Evolutionary conservation across 2,113 vertebrate genomes (phyloP).

Genomic region (Manacus vitellinus): DNA sequence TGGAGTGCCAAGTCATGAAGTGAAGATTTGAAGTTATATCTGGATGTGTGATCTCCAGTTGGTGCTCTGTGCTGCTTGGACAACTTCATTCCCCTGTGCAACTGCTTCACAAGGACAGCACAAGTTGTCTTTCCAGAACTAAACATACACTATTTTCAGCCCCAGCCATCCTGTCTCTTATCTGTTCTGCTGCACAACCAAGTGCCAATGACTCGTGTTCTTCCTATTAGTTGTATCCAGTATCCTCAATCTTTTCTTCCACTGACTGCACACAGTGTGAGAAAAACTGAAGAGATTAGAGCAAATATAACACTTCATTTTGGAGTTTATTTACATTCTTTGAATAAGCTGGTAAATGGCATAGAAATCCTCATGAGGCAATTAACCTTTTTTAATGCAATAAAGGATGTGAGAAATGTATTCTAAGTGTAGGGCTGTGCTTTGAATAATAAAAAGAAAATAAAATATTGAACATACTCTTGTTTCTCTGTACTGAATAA

Average conservation of each 20-base stretch:
- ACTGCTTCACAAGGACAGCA: not conserved
- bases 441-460: not conserved
- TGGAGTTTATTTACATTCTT: not conserved
- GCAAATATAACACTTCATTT: not conserved
- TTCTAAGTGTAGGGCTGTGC: not conserved
- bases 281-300: not conserved
- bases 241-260: not conserved
- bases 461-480: not conserved
- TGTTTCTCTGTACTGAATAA: not conserved
- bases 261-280: not conserved
- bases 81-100: not conserved
- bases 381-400: not conserved
- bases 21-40: not conserved
- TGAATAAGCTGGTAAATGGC: not conserved
- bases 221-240: not conserved
- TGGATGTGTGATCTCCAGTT: not conserved
- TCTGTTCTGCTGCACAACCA: not conserved
- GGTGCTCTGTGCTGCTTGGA: not conserved
- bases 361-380: not conserved
- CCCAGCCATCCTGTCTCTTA: not conserved
- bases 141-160: not conserved
- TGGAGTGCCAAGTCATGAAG: accelerated
- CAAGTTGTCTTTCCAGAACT: not conserved
- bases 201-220: not conserved
- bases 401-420: not conserved